These are phyloP conservation scores for Drosophila lowei DNA, from an alignment of 1,140 invertebrate genomes.

Conservation along the genomic window DNA sequence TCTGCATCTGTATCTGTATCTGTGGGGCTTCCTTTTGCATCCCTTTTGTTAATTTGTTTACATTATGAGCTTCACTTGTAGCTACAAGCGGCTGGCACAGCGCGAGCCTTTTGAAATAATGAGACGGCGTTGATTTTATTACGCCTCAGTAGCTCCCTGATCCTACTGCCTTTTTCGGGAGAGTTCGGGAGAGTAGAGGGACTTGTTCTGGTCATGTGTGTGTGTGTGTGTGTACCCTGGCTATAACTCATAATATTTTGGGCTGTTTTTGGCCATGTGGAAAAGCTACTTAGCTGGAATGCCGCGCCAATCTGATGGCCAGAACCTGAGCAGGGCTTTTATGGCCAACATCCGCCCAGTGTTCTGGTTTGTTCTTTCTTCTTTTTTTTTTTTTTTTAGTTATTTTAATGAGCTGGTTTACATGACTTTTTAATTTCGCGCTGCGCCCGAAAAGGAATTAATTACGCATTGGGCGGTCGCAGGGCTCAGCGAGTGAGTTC, in stretches of 20 bases:
- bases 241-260: constrained; percentile 65
- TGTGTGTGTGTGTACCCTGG: constrained; percentile 5
- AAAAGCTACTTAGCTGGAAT: constrained; percentile 63
- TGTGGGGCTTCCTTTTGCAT: constrained; percentile 17
- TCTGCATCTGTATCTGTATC: constrained; percentile 19
- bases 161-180: not conserved
- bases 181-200: too few species aligned
- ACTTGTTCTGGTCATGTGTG: not conserved
- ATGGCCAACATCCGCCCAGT: constrained; percentile 63
- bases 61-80: constrained; percentile 82
- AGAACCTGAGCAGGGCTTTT: constrained; percentile 27
- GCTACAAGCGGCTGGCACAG: constrained; percentile 64
- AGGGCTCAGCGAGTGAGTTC: constrained; percentile 45
- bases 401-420: constrained; percentile 83
- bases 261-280: constrained; percentile 45
- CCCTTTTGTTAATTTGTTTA: constrained; percentile 80
- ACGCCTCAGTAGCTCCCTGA: constrained; percentile 31
- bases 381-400: constrained; percentile 53
- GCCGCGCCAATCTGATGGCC: constrained; percentile 37
- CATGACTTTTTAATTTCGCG: constrained; percentile 83
- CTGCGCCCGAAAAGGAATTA: constrained; percentile 81
- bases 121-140: constrained; percentile 78
- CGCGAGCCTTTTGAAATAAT: constrained; percentile 77
- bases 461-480: constrained; percentile 82
- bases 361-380: not conserved